Evolutionary conservation across 53 echinoderm and acorn worm genomes (phyloP).

Genomic region (Echinarachnius parma): DNA sequence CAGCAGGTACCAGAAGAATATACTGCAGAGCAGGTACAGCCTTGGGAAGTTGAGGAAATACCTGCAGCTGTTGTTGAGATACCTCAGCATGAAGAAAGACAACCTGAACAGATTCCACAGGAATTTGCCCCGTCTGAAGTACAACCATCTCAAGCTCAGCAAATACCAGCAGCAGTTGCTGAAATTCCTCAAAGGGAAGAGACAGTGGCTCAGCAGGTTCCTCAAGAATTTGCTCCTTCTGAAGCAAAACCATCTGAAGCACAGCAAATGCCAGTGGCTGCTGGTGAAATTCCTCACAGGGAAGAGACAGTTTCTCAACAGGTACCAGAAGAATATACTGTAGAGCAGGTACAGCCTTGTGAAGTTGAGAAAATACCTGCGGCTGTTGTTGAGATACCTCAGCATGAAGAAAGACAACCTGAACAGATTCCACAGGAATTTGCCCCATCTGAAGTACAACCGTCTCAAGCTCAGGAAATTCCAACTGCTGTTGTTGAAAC

Average conservation of each 20-base stretch:
- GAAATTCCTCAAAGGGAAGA: conserved; percentile 47
- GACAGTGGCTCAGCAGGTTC: conserved; percentile 38
- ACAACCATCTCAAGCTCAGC: background rate
- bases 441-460: background rate
- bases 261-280: conserved; percentile 45
- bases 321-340: too few relatives aligned
- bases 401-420: conserved; percentile 10
- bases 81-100: conserved; percentile 9
- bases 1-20: conserved; percentile 5
- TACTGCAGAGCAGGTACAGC: conserved; percentile 38
- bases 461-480: conserved; percentile 7
- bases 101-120: conserved; percentile 31
- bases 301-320: too few relatives aligned
- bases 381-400: conserved; percentile 41
- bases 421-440: conserved; percentile 20
- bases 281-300: conserved; percentile 44
- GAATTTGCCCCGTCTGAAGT: conserved; percentile 27
- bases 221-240: conserved; percentile 3
- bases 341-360: too few relatives aligned
- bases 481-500: background rate
- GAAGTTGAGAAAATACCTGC: too few relatives aligned
- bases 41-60: conserved; percentile 13
- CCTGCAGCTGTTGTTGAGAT: conserved; percentile 22
- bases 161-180: conserved; percentile 46
- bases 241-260: conserved; percentile 18